These are phyloP conservation scores for Cromileptes altivelis DNA, from an alignment of 2,113 vertebrate species.

Conservation along the genomic window DNA sequence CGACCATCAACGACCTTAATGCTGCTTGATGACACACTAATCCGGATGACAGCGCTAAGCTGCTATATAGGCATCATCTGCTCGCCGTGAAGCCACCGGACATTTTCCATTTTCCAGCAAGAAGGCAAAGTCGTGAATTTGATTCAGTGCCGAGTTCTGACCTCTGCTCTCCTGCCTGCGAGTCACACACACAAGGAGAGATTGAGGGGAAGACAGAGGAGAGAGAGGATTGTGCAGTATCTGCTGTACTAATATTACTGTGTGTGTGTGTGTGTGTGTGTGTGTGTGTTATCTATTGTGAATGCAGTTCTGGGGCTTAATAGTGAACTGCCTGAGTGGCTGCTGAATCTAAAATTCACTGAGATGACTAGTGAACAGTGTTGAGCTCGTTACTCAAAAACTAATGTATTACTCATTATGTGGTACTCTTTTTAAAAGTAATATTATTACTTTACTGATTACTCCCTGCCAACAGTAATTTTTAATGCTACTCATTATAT, in stretches of 20 bases:
- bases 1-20: conserved; percentile 26
- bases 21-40: conserved; percentile 47
- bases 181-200: neutral
- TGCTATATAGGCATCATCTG: neutral
- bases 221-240: neutral
- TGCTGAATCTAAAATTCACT: no score
- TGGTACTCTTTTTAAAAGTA: no score
- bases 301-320: neutral
- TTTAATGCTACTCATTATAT: no score
- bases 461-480: no score
- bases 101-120: conserved; percentile 5
- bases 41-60: conserved; percentile 46
- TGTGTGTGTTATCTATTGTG: neutral
- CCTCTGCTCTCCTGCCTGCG: conserved; percentile 8
- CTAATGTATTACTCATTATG: no score
- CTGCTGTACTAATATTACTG: neutral
- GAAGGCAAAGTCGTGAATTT: neutral
- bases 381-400: no score
- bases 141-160: conserved; percentile 43
- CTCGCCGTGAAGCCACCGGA: conserved; percentile 9
- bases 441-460: no score
- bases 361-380: no score
- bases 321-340: neutral
- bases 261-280: neutral
- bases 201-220: neutral